phyloP scores from a whole-genome alignment of 1,140 invertebrate species.

The Brachionus calyciflorus region DNA sequence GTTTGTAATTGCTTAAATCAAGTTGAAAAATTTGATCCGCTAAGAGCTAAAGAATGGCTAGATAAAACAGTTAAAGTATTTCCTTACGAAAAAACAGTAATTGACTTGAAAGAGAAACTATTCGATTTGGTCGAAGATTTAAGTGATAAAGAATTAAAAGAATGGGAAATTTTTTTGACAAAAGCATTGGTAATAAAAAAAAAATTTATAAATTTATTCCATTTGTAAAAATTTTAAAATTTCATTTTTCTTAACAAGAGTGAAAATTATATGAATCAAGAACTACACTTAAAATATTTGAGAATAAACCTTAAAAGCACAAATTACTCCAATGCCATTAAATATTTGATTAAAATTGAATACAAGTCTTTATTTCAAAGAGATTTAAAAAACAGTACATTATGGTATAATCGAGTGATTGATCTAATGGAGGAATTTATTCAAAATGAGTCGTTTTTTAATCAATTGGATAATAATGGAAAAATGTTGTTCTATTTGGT shows the following conservation, averaged over 20 bases:
- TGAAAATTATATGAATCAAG: slow-evolving; percentile 11
- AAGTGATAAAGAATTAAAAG: not conserved
- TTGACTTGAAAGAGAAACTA: slow-evolving; percentile 8
- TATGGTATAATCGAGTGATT: not conserved
- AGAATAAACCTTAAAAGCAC: not conserved
- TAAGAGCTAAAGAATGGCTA: slow-evolving; percentile 40
- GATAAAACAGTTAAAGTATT: not conserved
- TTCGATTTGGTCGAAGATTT: not conserved
- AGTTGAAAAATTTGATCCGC: not conserved
- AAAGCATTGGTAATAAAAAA: not conserved
- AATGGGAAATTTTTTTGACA: slow-evolving; percentile 10
- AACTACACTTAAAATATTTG: not conserved
- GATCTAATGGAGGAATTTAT: not conserved
- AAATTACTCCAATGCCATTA: slow-evolving; percentile 21
- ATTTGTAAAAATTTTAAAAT: not conserved
- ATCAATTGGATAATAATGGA: not conserved
- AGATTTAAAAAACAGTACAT: not conserved
- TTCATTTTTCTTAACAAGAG: slow-evolving; percentile 6
- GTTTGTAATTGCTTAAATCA: slow-evolving; percentile 38
- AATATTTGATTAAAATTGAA: slow-evolving; percentile 12
- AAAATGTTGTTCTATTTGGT: not conserved
- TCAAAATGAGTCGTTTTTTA: not conserved
- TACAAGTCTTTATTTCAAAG: slow-evolving; percentile 5
- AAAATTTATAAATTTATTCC: not conserved
- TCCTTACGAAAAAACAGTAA: not conserved